Evolutionary conservation across 2,888 invertebrate species (phyloP), one percentile per base, ranked within the genome.

Genomic region (Argyresthia goedartella): DNA sequence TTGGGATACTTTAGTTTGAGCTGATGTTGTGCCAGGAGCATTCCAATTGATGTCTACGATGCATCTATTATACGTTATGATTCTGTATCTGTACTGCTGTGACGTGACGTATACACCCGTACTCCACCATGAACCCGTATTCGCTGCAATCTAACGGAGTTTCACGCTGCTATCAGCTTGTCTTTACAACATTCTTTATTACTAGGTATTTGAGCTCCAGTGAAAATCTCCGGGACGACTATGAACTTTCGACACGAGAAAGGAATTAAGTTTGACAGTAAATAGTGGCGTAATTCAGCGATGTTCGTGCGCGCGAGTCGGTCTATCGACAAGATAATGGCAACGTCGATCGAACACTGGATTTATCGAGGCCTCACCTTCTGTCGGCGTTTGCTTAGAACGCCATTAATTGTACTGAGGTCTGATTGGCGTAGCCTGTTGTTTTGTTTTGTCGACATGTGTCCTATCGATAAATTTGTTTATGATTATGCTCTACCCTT

Each of bases 221-320:
- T 45, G 49, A 49, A 43, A 49, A 43, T 49, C 43, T 50, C 46
- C 43, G 43, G 34, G 48, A 52, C 46, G 48, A 45, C 46, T 53
- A 65, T 69, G 69, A 71, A 71, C 76, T 77, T 73, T 76, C 74
- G 81, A 81, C 80, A 81, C 80, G 82, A 81, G 69, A 67, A 65
- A 71, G 69, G 61, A 79, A 85, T 85, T 84, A 85, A 78, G 73
- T 71, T 79, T 81, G 86, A 85, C 85, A 85, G 84, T 76, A 81
- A 84, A 76, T 77, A 79, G 77, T 69, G 81, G 76, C 73, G 81
- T 82, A 84, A 81, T 76, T 81, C 80, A 81, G 65, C 81, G 71
- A 81, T 85, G 76, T 79, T 85, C 86, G 86, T 85, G 86, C 77
- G 72, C 84, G 74, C 79, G 77, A 77, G 65, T 71, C 70, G 73